A percentile compares a stretch with the other conserved stretches of the same genome.
Conservation (phyloP, 2,888 invertebrate genomes). For the Gnatocerus cornutus region DNA sequence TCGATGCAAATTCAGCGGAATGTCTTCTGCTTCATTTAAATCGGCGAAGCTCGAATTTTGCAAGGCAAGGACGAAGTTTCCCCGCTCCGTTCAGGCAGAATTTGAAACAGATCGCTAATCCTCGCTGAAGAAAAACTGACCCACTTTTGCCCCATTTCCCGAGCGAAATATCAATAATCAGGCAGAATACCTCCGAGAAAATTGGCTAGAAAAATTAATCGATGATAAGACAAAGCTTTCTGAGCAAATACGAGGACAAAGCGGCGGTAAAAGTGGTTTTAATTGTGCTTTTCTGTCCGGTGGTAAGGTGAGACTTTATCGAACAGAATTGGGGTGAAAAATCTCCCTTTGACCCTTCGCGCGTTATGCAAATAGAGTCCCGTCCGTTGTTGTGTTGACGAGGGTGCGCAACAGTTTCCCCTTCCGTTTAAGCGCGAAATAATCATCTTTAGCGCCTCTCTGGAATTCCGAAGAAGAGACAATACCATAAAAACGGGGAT, state of each 20-base stretch:
- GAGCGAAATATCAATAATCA: not conserved
- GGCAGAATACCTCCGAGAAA: no score
- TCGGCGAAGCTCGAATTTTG: constrained; percentile 16
- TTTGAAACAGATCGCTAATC: constrained; percentile 23
- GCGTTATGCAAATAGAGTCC: constrained; percentile 15
- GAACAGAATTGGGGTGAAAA: constrained; percentile 3
- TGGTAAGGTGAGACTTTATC: not conserved
- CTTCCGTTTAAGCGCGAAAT: constrained; percentile 26
- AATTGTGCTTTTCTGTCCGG: not conserved
- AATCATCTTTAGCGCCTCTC: constrained; percentile 39
- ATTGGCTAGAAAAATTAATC: no score
- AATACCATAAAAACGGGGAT: constrained; percentile 31
- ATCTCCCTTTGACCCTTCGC: constrained; percentile 12
- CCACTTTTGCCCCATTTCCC: not conserved
- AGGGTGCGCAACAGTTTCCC: constrained; percentile 39
- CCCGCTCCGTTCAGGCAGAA: constrained; percentile 6
- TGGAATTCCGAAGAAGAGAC: constrained; percentile 23
- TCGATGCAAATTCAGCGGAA: constrained; percentile 28
- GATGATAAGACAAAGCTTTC: no score
- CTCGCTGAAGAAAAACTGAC: not conserved
- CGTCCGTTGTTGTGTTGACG: constrained; percentile 14
- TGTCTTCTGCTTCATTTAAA: constrained; percentile 28
- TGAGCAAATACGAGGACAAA: no score
- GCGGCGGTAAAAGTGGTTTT: no score
- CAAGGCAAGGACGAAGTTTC: constrained; percentile 23